Base-by-base conservation (phyloP, 1,140 invertebrate genomes). In the Pseudomyrmex concolor region DNA sequence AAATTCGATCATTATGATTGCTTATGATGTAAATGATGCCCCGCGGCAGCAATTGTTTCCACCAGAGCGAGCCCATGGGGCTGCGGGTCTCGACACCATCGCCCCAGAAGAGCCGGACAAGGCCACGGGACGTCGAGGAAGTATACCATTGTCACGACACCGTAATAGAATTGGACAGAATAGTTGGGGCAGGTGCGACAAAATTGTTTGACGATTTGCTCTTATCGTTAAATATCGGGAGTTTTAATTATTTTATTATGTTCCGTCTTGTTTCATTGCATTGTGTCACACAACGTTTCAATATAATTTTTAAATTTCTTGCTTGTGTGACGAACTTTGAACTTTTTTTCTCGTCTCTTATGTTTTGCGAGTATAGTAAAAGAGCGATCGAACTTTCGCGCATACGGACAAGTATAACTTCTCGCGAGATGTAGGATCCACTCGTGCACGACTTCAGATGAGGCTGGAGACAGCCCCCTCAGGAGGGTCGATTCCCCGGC, bases 1-100 rank as follows among this genome's bases (percentile, higher is more conserved):
- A 94, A 94, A 94, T 94, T 94, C 91, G 92, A 94, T 94, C 93
- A 93, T 94, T 94, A 94, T 94, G 93, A 94, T 94, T 94, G 93
- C 93, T 94, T 94, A 94, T 94, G 93, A 94, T 94, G 93, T 94
- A 94, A 94, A 94, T 94, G 93, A 94, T 94, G 93, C 93, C 94
- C 92, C 77, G 90, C 87, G 94, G 94, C 94, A 92, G 85, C 91
- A 91, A 94, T 94, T 94, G 92, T 92, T 94, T 94, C 93, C 93
- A 92, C 84, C 88, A 90, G 93, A 94, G 89, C 86, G 93, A 93
- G 78, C 86, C 87, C 87, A 70, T 86, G 71, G 89, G 90, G 86
- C 88, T 90, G 84, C 86, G 89, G 89, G 91, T 85, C 88, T 68
- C 70, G 83, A 63, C 64, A 77, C 62, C 64, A 63, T 59, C 72